Evolutionary conservation across 2,797 vertebrate species (phyloP).

Genomic region (Percopsis omiscomaycus): DNA sequence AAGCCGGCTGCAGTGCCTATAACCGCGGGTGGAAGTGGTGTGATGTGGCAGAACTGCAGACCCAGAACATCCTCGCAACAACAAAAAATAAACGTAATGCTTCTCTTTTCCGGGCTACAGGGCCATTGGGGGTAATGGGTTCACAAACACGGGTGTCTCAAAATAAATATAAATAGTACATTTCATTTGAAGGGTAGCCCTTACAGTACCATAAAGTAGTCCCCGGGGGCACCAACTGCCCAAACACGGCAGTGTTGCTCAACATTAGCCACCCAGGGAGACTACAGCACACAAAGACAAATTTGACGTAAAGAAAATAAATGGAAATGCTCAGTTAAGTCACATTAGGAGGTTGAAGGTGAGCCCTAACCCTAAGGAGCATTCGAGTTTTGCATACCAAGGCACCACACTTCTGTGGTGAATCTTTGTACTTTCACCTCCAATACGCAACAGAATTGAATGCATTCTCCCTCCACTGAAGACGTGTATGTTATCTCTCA

Average conservation of each 20-base stretch:
- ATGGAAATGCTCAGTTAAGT: constrained; percentile 5
- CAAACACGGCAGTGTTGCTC: not conserved
- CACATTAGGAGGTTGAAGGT: not conserved
- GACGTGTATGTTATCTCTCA: too few relatives aligned
- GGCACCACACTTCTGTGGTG: not conserved
- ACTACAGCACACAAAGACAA: too few relatives aligned
- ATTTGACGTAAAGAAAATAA: not conserved
- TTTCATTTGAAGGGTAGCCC: too few relatives aligned
- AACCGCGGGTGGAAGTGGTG: constrained; percentile 7
- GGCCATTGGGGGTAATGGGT: not conserved
- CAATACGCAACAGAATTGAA: too few relatives aligned
- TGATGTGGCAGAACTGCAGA: too few relatives aligned
- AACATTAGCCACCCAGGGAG: too few relatives aligned
- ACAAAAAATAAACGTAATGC: not conserved
- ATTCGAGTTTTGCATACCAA: constrained; percentile 10
- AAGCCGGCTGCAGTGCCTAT: not conserved
- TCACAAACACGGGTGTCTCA: not conserved
- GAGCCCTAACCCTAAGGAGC: too few relatives aligned
- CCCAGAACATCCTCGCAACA: not conserved
- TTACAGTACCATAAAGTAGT: constrained; percentile 20
- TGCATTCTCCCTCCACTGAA: too few relatives aligned
- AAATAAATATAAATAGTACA: too few relatives aligned
- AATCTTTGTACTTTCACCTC: too few relatives aligned
- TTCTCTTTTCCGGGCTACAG: not conserved
- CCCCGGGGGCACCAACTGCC: not conserved